Percentiles rank a stretch among this genome's conserved stretches.
These are phyloP conservation scores for Aurelia aurita DNA, from an alignment of 30 jellyfish, hydroid and myxozoan species.

Conservation along the genomic window DNA sequence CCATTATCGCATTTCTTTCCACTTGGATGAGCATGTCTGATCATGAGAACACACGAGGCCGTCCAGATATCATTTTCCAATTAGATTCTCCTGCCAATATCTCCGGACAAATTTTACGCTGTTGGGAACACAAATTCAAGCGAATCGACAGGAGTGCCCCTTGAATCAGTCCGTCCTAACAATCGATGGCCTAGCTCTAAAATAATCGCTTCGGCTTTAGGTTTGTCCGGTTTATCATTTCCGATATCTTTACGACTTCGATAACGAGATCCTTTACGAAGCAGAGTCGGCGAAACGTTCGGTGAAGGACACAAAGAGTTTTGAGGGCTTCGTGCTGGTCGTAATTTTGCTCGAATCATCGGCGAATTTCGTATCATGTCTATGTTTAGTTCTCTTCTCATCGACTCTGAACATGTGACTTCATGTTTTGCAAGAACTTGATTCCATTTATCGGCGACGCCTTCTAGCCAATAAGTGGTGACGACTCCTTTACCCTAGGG, in stretches of 20 bases:
- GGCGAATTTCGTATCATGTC: constrained; percentile 27
- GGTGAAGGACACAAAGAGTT: constrained; percentile 48
- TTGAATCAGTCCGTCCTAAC: constrained; percentile 21
- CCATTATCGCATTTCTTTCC: too few species aligned
- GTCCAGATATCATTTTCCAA: too few species aligned
- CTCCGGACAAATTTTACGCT: neutral
- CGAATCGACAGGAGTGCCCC: neutral
- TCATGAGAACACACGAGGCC: too few species aligned
- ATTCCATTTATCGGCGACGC: constrained; percentile 44
- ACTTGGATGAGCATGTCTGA: too few species aligned
- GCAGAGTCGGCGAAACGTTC: constrained; percentile 33
- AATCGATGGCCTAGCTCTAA: constrained; percentile 11
- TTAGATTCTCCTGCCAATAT: neutral
- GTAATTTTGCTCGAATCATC: neutral
- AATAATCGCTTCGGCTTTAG: neutral
- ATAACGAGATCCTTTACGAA: constrained; percentile 64
- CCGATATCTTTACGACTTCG: constrained; percentile 17
- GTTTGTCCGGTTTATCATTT: neutral
- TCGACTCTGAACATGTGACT: neutral
- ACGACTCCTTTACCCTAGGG: constrained; percentile 87
- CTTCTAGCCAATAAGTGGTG: constrained; percentile 81
- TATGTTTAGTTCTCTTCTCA: neutral
- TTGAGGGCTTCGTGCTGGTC: constrained; percentile 28
- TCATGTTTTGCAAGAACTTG: constrained; percentile 35
- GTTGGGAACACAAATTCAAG: constrained; percentile 2